Evolutionary conservation across 2,113 vertebrate species (phyloP).

Genomic region (Smithornis capensis): DNA sequence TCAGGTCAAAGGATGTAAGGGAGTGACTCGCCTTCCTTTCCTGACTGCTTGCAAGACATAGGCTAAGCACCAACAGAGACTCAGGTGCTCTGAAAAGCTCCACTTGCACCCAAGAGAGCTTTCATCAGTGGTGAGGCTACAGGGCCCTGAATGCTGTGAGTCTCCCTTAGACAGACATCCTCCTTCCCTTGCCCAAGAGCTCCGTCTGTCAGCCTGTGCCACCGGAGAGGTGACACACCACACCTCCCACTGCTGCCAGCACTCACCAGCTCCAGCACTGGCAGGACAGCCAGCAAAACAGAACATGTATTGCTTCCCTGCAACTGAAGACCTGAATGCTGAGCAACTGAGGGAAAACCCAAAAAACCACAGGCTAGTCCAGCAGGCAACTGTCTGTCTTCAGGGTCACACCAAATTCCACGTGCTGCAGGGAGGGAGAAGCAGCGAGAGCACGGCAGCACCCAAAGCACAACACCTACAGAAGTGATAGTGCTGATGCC

Average conservation of each 20-base stretch:
- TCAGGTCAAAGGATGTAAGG: constrained; percentile 11
- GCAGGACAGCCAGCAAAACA: not conserved
- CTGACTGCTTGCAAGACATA: not conserved
- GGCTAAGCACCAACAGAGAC: not conserved
- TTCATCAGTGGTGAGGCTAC: not conserved
- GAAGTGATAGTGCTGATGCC: constrained; percentile 2
- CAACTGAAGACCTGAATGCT: not conserved
- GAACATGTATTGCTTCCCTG: not conserved
- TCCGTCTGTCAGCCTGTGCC: not conserved
- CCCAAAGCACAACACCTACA: not conserved
- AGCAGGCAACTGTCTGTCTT: not conserved
- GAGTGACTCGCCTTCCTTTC: not conserved
- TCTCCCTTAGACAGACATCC: not conserved
- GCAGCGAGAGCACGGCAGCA: not conserved
- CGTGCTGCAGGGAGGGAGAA: not conserved
- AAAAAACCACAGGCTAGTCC: not conserved
- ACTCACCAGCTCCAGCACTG: not conserved
- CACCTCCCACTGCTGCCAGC: not conserved
- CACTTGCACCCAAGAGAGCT: not conserved
- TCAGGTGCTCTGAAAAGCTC: not conserved
- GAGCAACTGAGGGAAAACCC: not conserved
- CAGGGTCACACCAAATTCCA: not conserved
- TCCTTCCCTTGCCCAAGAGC: not conserved
- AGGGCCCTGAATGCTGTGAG: not conserved
- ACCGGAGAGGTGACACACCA: not conserved